Base-by-base conservation (phyloP, 1,140 invertebrate genomes). In the Meteorus sp. region DNA sequence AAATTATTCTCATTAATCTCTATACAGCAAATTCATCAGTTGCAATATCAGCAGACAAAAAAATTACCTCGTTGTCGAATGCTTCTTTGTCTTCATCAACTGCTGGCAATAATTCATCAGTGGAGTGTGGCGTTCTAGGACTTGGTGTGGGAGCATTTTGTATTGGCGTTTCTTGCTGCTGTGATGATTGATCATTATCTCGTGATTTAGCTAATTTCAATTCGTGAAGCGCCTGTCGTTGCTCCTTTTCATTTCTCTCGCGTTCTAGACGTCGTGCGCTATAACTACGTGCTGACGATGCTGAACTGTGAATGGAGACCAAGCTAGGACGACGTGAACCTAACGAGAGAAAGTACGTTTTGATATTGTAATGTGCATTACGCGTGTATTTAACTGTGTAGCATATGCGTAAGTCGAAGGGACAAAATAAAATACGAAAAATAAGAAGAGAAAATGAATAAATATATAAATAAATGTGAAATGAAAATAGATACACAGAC, bases 261-360 rank as follows among this genome's bases (percentile, higher is more conserved):
- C 85, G 84, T 68, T 92, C 90, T 72, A 89, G 88, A 35, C 87
- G 81, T 69, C 85, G 83, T 56, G 87, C 84, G 69, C 89, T 90
- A 76, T 89, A 92, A 76, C 89, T 91, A 66, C 87, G 85, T 47
- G 89, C 86, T 27, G 90, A 92, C 31, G 86, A 90, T 55, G 86
- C 85, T 64, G 86, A 88, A 80, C 89, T 91, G 72, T 91, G 89
- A 61, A 91, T 82, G 53, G 89, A 91, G 58, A 86, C 87, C 81
- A 90, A 78, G 83, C 89, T 91, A 77, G 89, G 89, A 81, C 89
- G 85, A 82, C 89, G 84, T 68, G 90, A 91, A 85, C 89, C 90
- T 92, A 47, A 64, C 13, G 29, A 62, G 61, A 60, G 39, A 65
- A 61, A 52, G 39, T 53, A n/a, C n/a, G 13, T 50, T 50, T 19